phyloP scores from a whole-genome alignment of 35 echinoderm and acorn worm species.

The Ptychodera flava region DNA sequence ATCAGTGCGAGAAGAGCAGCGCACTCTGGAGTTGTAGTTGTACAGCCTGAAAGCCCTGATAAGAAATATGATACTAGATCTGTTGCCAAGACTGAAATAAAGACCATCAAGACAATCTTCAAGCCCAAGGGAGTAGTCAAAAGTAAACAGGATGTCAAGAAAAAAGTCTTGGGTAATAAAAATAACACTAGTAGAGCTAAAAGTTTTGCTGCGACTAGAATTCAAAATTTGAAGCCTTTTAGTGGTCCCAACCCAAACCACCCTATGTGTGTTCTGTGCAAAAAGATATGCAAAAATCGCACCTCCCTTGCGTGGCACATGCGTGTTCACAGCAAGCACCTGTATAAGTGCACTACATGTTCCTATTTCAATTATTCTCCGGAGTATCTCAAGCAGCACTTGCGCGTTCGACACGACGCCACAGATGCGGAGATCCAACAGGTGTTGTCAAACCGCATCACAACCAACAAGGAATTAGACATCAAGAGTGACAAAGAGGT shows the following conservation, averaged over 20 bases:
- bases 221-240: not conserved
- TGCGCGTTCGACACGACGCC: constrained; percentile 62
- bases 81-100: not conserved
- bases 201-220: not conserved
- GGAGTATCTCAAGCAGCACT: constrained; percentile 60
- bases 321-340: constrained; percentile 76
- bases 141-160: not conserved
- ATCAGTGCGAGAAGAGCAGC: not conserved
- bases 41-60: not conserved
- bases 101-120: not conserved
- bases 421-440: not conserved
- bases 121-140: not conserved
- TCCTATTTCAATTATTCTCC: constrained; percentile 37
- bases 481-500: constrained; percentile 24
- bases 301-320: constrained; percentile 95
- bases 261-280: constrained; percentile 34
- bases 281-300: constrained; percentile 93
- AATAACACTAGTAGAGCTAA: not conserved
- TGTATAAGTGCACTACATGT: constrained; percentile 86
- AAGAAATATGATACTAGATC: not conserved
- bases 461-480: constrained; percentile 4
- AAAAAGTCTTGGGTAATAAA: not conserved
- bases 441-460: not conserved
- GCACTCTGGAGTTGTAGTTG: not conserved
- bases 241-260: not conserved